Base-by-base conservation (phyloP, 2,113 vertebrate genomes). In the Herpailurus yagouaroundi region DNA sequence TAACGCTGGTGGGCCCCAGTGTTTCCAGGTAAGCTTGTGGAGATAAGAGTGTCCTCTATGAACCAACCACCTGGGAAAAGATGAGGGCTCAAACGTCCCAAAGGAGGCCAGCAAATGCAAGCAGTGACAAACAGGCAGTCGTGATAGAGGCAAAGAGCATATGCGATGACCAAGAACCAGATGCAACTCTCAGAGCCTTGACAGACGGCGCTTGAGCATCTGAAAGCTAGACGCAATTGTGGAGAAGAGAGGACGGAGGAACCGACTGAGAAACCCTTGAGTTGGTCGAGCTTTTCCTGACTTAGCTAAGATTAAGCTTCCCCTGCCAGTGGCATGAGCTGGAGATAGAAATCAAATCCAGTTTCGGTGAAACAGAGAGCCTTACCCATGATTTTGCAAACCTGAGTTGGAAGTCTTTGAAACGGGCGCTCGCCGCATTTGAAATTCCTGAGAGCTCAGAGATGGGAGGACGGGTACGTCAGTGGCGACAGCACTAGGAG, bases 351-450 rank as follows among this genome's bases (percentile, higher is more conserved):
- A 36, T 52, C n/a, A 76, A 60, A 71, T 45, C 74, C 73, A 41
- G 33, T 27, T 41, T 29, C 0, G 14, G 52, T 48, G 25, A 82
- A 71, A 31, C 1, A 31, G 15, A 38, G 29, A 77, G 29, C 6
- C 4, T 81, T 11, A 2, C 1, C 18, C 38, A 92, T 68, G 68
- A 52, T 60, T 76, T 80, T 68, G 57, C 4, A 77, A 92, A 29
- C 73, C 38, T 68, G n/a, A 71, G 50, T 48, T 31, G 52, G 38
- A 97, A 60, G 76, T 23, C 93, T 83, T 7, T 33, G 29, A 60
- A 69, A 63, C 12, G 38, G n/a, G 27, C 31, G 36, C 33, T 41
- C 68, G 2, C 36, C 55, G 60, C 45, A n/a, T 83, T 90, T 94
- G 94, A 71, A 86, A 45, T 23, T 41, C 45, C 23, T 45, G 23